These are phyloP conservation scores for Poecilia velifera DNA, from an alignment of 2,797 vertebrate species.

Conservation along the genomic window DNA sequence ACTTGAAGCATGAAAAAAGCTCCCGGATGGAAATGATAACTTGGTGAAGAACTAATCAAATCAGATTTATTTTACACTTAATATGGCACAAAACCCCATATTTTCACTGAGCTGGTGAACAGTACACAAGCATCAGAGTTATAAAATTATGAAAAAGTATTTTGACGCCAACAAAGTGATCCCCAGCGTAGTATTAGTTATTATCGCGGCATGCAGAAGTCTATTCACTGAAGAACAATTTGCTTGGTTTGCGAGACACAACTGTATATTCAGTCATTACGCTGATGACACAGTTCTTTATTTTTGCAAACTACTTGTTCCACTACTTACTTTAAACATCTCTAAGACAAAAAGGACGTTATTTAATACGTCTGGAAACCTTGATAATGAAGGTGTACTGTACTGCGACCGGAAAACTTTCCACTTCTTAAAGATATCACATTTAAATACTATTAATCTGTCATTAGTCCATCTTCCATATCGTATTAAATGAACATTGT, in stretches of 20 bases:
- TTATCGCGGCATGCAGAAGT: background rate
- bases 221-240: background rate
- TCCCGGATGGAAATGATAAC: background rate
- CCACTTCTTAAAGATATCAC: background rate
- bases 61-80: background rate
- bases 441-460: background rate
- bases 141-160: background rate
- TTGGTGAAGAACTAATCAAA: background rate
- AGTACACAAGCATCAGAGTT: background rate
- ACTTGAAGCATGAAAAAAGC: too few species aligned
- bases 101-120: background rate
- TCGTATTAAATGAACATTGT: background rate
- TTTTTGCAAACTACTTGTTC: background rate
- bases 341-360: background rate
- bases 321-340: background rate
- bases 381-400: background rate
- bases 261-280: background rate
- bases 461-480: background rate
- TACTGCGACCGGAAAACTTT: background rate
- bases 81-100: background rate
- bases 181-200: background rate
- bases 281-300: background rate
- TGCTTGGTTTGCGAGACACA: background rate
- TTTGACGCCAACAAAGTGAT: background rate
- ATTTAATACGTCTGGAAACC: background rate